These are phyloP conservation scores for Drosophila aldrichi DNA, from an alignment of 2,888 invertebrate genomes.

Conservation along the genomic window DNA sequence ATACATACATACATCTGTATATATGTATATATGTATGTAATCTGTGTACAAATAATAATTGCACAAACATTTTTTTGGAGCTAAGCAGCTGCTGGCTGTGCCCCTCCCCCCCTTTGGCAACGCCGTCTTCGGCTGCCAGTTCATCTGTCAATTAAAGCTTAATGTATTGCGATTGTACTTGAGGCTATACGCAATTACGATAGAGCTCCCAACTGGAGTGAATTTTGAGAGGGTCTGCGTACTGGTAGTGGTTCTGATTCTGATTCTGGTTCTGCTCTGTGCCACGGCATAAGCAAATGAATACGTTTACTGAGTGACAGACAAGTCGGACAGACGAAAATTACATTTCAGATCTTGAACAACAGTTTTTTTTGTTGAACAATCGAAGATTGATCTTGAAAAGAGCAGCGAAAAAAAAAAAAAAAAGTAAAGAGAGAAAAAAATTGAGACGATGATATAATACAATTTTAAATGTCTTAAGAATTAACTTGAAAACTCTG, in stretches of 20 bases:
- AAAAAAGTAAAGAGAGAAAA: neutral
- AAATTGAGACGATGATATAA: constrained; percentile 11
- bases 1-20: no score
- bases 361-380: constrained; percentile 17
- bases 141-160: constrained; percentile 78
- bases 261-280: constrained; percentile 6
- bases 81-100: constrained; percentile 15
- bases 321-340: constrained; percentile 20
- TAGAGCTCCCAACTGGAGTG: constrained; percentile 62
- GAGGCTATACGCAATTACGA: constrained; percentile 76
- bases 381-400: constrained; percentile 34
- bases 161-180: constrained; percentile 78
- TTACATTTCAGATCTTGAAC: constrained; percentile 25
- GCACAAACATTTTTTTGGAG: constrained; percentile 34
- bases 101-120: constrained; percentile 16
- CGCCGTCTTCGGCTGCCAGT: constrained; percentile 50
- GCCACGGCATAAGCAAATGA: constrained; percentile 45
- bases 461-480: constrained; percentile 12
- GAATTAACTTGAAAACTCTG: neutral
- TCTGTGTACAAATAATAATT: constrained; percentile 43
- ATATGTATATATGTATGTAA: neutral
- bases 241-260: neutral
- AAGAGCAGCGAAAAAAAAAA: neutral
- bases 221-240: constrained; percentile 11
- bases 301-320: constrained; percentile 61